Evolutionary conservation across 2,113 vertebrate genomes (phyloP).

Genomic region (Mixornis gularis): DNA sequence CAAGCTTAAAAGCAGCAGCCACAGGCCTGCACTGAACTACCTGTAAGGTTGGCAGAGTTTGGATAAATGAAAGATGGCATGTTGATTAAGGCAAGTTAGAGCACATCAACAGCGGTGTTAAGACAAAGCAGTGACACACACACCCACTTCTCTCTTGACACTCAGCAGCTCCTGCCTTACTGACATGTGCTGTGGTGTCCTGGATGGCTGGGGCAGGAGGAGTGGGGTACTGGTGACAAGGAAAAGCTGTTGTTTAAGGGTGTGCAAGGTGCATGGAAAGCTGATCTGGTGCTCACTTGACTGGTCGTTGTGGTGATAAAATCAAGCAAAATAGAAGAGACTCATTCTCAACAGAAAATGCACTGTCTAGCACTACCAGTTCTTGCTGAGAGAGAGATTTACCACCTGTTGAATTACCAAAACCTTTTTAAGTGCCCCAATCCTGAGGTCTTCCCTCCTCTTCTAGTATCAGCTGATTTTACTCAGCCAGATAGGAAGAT

Average conservation of each 20-base stretch:
- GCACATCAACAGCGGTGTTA: background rate
- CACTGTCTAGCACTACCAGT: background rate
- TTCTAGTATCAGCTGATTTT: background rate
- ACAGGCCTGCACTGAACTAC: accelerated
- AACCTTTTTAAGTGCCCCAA: background rate
- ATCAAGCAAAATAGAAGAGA: background rate
- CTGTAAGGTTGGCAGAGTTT: background rate
- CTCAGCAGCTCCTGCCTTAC: background rate
- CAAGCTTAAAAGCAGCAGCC: background rate
- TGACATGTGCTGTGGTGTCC: accelerated
- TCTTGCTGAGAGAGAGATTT: background rate
- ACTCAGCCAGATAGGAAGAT: background rate
- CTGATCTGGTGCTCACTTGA: background rate
- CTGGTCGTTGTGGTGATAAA: background rate
- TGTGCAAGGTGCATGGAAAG: background rate
- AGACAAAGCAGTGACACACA: background rate
- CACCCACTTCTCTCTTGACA: accelerated
- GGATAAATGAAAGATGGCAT: background rate
- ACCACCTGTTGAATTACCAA: background rate
- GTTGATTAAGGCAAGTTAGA: background rate
- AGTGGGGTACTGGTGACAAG: background rate
- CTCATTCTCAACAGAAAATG: background rate
- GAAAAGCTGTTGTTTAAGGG: accelerated
- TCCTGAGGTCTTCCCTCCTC: background rate
- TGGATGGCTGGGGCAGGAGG: background rate